Percentiles rank a stretch among this genome's conserved stretches.
phyloP scores from a whole-genome alignment of 2,113 vertebrate genomes.

The Epinephelus fuscoguttatus region DNA sequence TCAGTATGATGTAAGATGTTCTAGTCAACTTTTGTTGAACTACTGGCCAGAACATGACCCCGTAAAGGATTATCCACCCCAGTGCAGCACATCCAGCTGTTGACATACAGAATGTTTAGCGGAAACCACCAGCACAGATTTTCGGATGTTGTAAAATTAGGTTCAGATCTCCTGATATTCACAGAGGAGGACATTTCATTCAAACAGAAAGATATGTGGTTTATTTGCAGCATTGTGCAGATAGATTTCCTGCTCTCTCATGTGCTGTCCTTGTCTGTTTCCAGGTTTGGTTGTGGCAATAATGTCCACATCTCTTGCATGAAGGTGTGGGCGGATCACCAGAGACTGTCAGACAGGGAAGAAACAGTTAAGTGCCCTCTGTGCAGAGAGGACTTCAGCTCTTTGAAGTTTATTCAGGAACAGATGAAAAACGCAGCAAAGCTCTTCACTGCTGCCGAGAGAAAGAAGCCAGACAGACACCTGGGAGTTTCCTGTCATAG shows the following conservation, averaged over 20 bases:
- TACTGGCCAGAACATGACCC: constrained; percentile 39
- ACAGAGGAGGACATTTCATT: constrained; percentile 8
- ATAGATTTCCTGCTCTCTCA: background rate
- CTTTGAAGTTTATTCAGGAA: constrained; percentile 74
- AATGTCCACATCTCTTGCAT: constrained; percentile 84
- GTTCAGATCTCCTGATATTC: background rate
- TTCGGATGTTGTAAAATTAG: constrained; percentile 28
- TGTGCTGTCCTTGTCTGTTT: background rate
- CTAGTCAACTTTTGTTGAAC: constrained; percentile 19
- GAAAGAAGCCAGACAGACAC: constrained; percentile 78
- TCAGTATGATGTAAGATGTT: constrained; percentile 8
- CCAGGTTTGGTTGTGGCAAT: constrained; percentile 85
- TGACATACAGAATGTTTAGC: background rate
- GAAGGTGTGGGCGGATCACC: constrained; percentile 82
- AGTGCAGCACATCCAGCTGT: constrained; percentile 15
- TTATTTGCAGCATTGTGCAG: background rate
- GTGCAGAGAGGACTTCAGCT: constrained; percentile 79
- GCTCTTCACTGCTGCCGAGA: constrained; percentile 78
- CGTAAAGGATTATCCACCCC: background rate
- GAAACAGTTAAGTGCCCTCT: constrained; percentile 82
- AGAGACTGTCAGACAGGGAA: constrained; percentile 49
- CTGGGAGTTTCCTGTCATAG: constrained; percentile 82
- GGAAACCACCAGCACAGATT: constrained; percentile 22
- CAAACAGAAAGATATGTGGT: background rate
- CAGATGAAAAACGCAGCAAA: constrained; percentile 80